phyloP scores from a whole-genome alignment of 30 jellyfish, hydroid and myxozoan genomes.

The Turritopsis dohrnii region DNA sequence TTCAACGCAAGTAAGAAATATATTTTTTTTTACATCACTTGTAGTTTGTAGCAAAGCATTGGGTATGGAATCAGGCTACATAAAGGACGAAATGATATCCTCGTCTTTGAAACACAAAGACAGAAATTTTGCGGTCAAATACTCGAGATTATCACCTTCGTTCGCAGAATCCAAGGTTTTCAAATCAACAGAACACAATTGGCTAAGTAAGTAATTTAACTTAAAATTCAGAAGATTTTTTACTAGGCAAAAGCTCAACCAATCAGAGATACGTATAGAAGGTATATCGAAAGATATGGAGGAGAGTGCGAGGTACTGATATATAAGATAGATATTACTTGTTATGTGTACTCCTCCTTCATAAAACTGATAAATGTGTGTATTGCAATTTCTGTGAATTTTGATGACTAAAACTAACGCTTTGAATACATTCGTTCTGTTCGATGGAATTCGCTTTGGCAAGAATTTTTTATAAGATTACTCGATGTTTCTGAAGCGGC shows the following conservation, averaged over 20 bases:
- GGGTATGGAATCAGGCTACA: slow-evolving; percentile 16
- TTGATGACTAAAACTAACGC: too few species aligned
- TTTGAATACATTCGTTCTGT: too few species aligned
- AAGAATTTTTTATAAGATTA: too few species aligned
- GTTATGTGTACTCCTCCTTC: too few species aligned
- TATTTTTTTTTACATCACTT: not conserved
- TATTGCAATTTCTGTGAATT: too few species aligned
- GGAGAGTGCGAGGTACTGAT: too few species aligned
- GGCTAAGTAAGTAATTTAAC: not conserved
- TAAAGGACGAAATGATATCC: not conserved
- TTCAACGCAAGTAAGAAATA: not conserved
- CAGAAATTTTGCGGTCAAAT: not conserved
- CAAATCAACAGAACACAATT: not conserved
- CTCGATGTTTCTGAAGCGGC: too few species aligned
- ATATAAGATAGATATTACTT: too few species aligned
- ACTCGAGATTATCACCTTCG: not conserved
- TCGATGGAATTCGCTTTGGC: too few species aligned
- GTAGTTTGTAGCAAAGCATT: not conserved
- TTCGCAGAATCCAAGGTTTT: not conserved
- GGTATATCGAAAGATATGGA: too few species aligned
- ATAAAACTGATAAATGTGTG: too few species aligned
- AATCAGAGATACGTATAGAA: too few species aligned
- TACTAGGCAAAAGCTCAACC: not conserved
- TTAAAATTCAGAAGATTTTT: not conserved
- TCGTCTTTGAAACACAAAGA: not conserved